These are phyloP conservation scores for Heptranchias perlo DNA, from an alignment of 2,113 vertebrate genomes.

Conservation along the genomic window DNA sequence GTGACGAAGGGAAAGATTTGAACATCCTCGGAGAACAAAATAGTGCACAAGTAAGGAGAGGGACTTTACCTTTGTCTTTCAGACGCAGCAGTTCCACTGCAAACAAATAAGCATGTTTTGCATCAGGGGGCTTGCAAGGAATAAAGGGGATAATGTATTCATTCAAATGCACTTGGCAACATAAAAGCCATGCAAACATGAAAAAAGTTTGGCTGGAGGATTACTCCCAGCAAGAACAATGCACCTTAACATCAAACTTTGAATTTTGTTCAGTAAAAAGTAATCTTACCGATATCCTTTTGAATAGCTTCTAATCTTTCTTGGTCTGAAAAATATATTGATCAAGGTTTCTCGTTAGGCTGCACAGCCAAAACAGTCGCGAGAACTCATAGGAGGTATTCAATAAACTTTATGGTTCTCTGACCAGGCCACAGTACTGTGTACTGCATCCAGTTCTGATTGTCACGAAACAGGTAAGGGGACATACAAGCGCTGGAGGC, in stretches of 20 bases:
- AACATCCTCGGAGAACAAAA: background rate
- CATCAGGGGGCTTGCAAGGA: background rate
- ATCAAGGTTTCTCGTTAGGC: background rate
- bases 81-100: conserved; percentile 10
- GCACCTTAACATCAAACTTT: background rate
- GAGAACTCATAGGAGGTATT: background rate
- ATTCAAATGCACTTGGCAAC: background rate
- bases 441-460: background rate
- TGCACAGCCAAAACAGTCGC: background rate
- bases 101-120: background rate
- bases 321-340: background rate
- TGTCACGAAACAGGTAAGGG: background rate
- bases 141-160: background rate
- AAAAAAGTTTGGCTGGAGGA: background rate
- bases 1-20: too few species aligned
- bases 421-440: background rate
- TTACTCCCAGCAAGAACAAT: background rate
- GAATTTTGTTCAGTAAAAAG: background rate
- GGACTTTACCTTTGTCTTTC: background rate
- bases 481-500: too few species aligned
- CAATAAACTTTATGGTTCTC: background rate
- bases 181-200: background rate
- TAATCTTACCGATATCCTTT: background rate
- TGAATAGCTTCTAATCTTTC: background rate
- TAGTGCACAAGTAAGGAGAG: too few species aligned